A percentile compares a stretch with the other conserved stretches of the same genome.
These are phyloP conservation scores for Candoia aspera DNA, from an alignment of 2,113 vertebrate genomes.

Conservation along the genomic window DNA sequence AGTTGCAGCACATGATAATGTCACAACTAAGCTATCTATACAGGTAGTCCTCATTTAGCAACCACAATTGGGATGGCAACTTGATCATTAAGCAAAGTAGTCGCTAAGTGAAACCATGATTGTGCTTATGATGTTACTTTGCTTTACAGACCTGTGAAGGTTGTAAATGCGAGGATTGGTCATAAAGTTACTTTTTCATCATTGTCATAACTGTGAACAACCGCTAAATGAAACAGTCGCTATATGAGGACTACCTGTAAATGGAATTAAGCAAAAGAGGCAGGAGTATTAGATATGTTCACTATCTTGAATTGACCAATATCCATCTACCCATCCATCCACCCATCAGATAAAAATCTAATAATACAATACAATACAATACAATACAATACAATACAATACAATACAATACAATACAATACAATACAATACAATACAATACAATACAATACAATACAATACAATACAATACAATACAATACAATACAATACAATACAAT, in stretches of 20 bases:
- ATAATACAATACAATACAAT: background rate
- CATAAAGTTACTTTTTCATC: background rate
- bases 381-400: background rate
- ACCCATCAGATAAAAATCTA: background rate
- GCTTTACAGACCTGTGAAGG: background rate
- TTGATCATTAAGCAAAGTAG: background rate
- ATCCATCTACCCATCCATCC: background rate
- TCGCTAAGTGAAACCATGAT: background rate
- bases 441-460: background rate
- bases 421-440: background rate
- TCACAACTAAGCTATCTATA: slow-evolving; percentile 76
- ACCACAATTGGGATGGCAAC: background rate
- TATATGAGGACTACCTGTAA: slow-evolving; percentile 43
- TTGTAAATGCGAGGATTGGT: background rate
- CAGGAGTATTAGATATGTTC: background rate
- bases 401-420: background rate
- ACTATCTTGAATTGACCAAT: background rate
- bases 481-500: background rate
- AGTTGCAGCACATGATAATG: slow-evolving; percentile 75
- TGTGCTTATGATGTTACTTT: background rate
- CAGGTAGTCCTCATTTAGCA: background rate
- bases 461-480: background rate
- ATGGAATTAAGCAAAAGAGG: slow-evolving; percentile 71
- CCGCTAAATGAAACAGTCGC: background rate
- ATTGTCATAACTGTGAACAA: background rate